Base-by-base conservation (phyloP, 1,140 invertebrate genomes). In the Musca vetustissima region DNA sequence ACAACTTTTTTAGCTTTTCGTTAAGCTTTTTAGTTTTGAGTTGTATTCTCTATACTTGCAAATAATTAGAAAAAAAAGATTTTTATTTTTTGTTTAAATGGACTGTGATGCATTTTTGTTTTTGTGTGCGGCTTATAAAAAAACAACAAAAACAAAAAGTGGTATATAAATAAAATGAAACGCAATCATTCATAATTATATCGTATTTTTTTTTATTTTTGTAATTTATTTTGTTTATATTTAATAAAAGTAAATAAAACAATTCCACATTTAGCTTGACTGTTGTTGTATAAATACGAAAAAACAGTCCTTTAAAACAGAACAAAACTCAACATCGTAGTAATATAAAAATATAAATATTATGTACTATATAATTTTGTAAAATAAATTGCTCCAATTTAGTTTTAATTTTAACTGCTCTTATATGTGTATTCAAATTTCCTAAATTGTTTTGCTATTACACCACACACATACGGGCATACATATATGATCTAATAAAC, bases 121-220 rank as follows among this genome's bases (percentile, higher is more conserved):
- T 53, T 53, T 53, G 50, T 21, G 6, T 21, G 49, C 6, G 17
- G 50, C 17, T 21, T 53, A 49, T 47, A 14, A 22, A 43, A 64
- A 59, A 43, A 43, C 36, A 36, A 19, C n/a, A 15, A 61, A 61
- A 17, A 32, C 13, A 59, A 61, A 43, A 65, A 65, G 15, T 50
- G 64, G 43, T 49, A 49, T 22, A 53, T 21, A 53, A 53, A n/a
- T n/a, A n/a, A 50, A 50, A 53, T 2, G 48, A 49, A 65, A 65
- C 43, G 25, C 43, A 65, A 49, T 65, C 48, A 65, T 65, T 50
- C 64, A 50, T 25, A 65, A 64, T 32, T 47, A 21, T 64, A n/a
- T n/a, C n/a, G n/a, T 28, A 28, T 49, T 24, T 65, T 49, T 49
- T 50, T 6, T 61, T 43, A 8, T 65, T 49, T 49, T 50, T 6